Evolutionary conservation across 2,113 vertebrate genomes (phyloP).

Genomic region (Patagioenas fasciata): DNA sequence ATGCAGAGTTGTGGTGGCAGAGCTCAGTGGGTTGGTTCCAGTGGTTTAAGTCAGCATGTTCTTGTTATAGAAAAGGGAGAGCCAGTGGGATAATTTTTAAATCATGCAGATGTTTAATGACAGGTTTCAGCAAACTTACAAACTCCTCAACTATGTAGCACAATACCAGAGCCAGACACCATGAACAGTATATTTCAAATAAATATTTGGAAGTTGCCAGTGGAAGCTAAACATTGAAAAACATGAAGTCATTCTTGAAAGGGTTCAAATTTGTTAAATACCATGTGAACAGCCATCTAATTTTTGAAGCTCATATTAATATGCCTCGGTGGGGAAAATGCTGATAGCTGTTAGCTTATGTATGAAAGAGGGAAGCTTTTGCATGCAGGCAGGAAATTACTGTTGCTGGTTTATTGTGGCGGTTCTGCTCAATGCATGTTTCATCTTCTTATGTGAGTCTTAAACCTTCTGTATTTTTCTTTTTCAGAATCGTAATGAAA

Average conservation of each 20-base stretch:
- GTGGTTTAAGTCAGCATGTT: constrained; percentile 63
- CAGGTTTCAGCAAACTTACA: constrained; percentile 28
- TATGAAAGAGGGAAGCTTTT: background rate
- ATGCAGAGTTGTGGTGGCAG: background rate
- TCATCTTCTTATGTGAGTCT: background rate
- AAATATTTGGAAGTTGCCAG: background rate
- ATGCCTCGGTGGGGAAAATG: background rate
- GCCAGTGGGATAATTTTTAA: background rate
- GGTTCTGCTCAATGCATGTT: background rate
- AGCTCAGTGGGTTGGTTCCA: constrained; percentile 15
- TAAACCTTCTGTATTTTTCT: constrained; percentile 33
- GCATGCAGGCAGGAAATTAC: background rate
- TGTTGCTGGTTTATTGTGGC: background rate
- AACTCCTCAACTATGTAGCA: constrained; percentile 10
- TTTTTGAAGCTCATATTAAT: background rate
- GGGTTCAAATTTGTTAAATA: background rate
- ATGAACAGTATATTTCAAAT: background rate
- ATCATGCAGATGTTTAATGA: constrained; percentile 68
- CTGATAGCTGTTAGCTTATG: background rate
- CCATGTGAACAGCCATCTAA: background rate
- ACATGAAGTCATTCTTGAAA: background rate
- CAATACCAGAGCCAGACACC: constrained; percentile 14
- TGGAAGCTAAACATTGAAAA: constrained; percentile 11
- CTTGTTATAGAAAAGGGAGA: constrained; percentile 47
- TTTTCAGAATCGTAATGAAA: constrained; percentile 95